Evolutionary conservation across 1,140 invertebrate genomes (phyloP).

Genomic region (Drosophila bifasciata): DNA sequence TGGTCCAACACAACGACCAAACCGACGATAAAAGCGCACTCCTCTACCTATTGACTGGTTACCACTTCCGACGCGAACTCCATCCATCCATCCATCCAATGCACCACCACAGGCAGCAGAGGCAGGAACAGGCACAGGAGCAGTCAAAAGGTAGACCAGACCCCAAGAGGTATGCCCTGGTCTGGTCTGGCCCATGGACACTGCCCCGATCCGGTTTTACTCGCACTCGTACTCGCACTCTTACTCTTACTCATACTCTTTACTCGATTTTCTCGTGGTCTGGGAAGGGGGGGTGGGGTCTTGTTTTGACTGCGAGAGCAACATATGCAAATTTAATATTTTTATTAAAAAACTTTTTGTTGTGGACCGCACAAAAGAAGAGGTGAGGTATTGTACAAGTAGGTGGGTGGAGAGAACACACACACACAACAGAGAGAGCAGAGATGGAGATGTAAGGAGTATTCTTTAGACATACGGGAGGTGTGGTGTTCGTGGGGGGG

Average conservation of each 20-base stretch:
- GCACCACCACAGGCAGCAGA: too few species aligned
- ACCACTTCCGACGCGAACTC: conserved; percentile 19
- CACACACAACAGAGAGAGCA: background rate
- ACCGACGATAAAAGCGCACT: background rate
- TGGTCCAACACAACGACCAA: background rate
- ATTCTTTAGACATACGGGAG: conserved; percentile 5
- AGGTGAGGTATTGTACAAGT: conserved; percentile 10
- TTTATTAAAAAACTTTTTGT: conserved; percentile 54
- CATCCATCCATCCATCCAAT: too few species aligned
- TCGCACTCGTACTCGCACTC: conserved; percentile 13
- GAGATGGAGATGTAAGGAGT: conserved; percentile 7
- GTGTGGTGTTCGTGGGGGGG: background rate
- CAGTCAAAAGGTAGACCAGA: conserved; percentile 23
- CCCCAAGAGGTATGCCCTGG: conserved; percentile 12
- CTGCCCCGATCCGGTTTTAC: conserved; percentile 6
- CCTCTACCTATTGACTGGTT: conserved; percentile 7
- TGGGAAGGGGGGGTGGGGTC: background rate
- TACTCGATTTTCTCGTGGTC: background rate
- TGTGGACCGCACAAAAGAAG: conserved; percentile 19
- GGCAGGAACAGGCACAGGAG: conserved; percentile 2
- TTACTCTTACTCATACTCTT: conserved; percentile 7
- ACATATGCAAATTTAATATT: conserved; percentile 58
- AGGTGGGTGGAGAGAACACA: background rate
- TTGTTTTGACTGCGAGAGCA: conserved; percentile 10
- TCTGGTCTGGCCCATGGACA: background rate